Percentiles rank a stretch among this genome's conserved stretches.
These are phyloP conservation scores for Sebastes kiyomatsui DNA, from an alignment of 2,797 vertebrate genomes.

Conservation along the genomic window DNA sequence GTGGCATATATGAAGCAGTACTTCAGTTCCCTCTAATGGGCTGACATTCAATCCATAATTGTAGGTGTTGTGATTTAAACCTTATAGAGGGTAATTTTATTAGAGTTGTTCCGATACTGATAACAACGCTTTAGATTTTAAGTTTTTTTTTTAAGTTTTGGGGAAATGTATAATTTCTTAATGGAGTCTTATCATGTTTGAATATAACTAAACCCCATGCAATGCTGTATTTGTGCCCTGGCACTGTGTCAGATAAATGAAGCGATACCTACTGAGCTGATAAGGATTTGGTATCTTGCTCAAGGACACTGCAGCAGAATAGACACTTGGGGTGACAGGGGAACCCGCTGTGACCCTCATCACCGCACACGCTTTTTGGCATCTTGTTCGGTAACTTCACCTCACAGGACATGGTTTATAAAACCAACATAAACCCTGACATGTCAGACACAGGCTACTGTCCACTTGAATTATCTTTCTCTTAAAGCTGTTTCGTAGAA, in stretches of 20 bases:
- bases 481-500: conserved; percentile 7
- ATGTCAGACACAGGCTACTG: conserved; percentile 23
- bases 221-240: conserved; percentile 4
- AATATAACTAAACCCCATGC: background rate
- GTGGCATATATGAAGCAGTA: background rate
- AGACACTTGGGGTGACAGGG: conserved; percentile 37
- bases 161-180: background rate
- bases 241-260: conserved; percentile 45
- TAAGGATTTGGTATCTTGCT: conserved; percentile 44
- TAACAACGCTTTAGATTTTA: background rate
- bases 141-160: background rate
- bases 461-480: conserved; percentile 39
- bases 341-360: conserved; percentile 24
- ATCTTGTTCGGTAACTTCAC: conserved; percentile 34
- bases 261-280: conserved; percentile 28
- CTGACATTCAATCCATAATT: background rate
- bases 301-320: conserved; percentile 42
- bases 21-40: background rate
- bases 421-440: conserved; percentile 23
- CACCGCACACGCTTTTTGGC: conserved; percentile 37
- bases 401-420: conserved; percentile 19
- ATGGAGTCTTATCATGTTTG: background rate
- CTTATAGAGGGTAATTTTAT: background rate
- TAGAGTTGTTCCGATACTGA: too few relatives aligned
- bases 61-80: background rate